Conservation (phyloP, 2,797 vertebrate genomes). For the Sternotherus odoratus region DNA sequence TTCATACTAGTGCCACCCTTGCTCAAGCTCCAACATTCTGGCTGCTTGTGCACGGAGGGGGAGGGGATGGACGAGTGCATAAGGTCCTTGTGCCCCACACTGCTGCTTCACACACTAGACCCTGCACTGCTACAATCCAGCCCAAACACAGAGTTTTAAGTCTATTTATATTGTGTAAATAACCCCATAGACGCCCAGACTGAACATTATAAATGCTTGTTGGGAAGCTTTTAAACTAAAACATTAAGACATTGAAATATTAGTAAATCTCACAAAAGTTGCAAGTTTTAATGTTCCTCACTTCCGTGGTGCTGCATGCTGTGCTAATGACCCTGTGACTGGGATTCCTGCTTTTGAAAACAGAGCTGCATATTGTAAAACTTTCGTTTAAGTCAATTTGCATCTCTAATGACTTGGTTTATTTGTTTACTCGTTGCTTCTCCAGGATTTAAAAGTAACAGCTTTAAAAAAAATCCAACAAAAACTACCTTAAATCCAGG, state of each 20-base stretch:
- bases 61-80: not conserved
- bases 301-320: constrained; percentile 55
- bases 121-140: constrained; percentile 9
- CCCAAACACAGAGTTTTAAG: constrained; percentile 55
- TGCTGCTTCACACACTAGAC: constrained; percentile 5
- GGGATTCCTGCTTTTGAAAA: constrained; percentile 78
- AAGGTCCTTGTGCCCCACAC: not conserved
- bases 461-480: constrained; percentile 73
- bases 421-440: constrained; percentile 84
- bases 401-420: constrained; percentile 83
- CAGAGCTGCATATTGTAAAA: constrained; percentile 71
- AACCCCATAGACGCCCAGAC: constrained; percentile 18
- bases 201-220: constrained; percentile 51
- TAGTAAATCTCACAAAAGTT: constrained; percentile 68
- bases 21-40: too few species aligned
- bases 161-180: constrained; percentile 59
- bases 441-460: constrained; percentile 76
- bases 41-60: too few species aligned
- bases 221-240: constrained; percentile 67
- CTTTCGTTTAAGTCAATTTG: constrained; percentile 80
- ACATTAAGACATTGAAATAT: constrained; percentile 69
- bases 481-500: constrained; percentile 70
- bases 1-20: too few species aligned
- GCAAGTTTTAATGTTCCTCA: constrained; percentile 51
- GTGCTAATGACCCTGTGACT: constrained; percentile 80